Conservation (phyloP, 2,888 invertebrate species). For the Iphiclides podalirius region DNA sequence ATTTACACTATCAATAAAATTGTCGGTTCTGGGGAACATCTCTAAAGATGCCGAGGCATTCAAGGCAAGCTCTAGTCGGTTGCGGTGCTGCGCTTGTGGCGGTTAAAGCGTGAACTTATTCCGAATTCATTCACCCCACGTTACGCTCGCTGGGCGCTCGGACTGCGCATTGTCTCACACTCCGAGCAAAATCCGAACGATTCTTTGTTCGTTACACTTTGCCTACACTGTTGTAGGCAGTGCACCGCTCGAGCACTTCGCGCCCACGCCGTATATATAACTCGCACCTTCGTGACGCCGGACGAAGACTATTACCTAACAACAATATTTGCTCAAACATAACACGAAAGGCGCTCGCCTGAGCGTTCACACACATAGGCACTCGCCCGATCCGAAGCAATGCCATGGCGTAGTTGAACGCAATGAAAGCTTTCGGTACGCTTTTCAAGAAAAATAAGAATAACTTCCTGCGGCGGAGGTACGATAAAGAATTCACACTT, state of each 20-base stretch:
- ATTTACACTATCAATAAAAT: too few species aligned
- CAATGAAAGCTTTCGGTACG: conserved; percentile 16
- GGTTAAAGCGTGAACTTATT: conserved; percentile 56
- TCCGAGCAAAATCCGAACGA: conserved; percentile 58
- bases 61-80: too few species aligned
- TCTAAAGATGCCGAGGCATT: too few species aligned
- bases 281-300: conserved; percentile 49
- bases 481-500: conserved; percentile 40
- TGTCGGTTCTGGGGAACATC: too few species aligned
- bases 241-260: conserved; percentile 61
- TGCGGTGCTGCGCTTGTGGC: conserved; percentile 30
- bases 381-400: conserved; percentile 4
- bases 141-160: conserved; percentile 62
- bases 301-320: conserved; percentile 47
- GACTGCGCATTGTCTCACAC: conserved; percentile 66
- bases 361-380: too few species aligned
- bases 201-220: conserved; percentile 71
- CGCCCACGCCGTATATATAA: conserved; percentile 62
- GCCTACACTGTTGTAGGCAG: conserved; percentile 61
- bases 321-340: conserved; percentile 55
- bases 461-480: conserved; percentile 15
- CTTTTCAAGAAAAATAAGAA: conserved; percentile 20
- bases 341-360: neutral
- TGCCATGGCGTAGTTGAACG: conserved; percentile 3
- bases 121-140: conserved; percentile 71